Conservation (phyloP, 1,140 invertebrate species). For the Bombus vancouverensis region DNA sequence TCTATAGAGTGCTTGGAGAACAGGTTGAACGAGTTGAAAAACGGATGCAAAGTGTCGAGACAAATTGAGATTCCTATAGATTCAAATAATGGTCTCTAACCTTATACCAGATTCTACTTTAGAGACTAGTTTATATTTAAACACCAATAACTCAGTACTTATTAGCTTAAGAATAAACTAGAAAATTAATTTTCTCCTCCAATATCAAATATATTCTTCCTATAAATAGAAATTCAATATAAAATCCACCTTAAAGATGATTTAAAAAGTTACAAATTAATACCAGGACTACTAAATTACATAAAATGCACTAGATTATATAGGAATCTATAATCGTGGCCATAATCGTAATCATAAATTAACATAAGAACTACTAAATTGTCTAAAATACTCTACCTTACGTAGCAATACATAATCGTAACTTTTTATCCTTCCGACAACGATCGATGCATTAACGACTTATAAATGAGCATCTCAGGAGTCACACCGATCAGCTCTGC, state of each 20-base stretch:
- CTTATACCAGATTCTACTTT: not conserved
- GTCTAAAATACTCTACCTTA: not conserved
- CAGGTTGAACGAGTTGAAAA: conserved; percentile 14
- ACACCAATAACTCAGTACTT: not conserved
- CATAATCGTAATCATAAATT: not conserved
- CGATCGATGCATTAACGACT: too few relatives aligned
- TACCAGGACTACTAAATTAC: not conserved
- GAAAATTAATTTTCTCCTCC: not conserved
- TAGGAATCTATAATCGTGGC: not conserved
- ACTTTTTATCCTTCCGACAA: too few relatives aligned
- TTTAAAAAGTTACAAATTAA: not conserved
- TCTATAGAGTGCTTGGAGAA: not conserved
- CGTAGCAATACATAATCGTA: too few relatives aligned
- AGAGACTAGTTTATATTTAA: not conserved
- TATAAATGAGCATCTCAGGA: too few relatives aligned
- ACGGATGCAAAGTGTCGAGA: not conserved
- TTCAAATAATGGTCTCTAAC: not conserved
- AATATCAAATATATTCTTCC: not conserved
- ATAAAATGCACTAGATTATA: not conserved
- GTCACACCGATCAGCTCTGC: too few relatives aligned
- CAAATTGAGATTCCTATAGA: not conserved
- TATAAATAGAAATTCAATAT: not conserved
- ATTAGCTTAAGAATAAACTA: not conserved
- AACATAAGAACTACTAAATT: not conserved
- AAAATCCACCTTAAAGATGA: not conserved